phyloP scores from a whole-genome alignment of 2,888 invertebrate species.

The Drosophila eohydei region DNA sequence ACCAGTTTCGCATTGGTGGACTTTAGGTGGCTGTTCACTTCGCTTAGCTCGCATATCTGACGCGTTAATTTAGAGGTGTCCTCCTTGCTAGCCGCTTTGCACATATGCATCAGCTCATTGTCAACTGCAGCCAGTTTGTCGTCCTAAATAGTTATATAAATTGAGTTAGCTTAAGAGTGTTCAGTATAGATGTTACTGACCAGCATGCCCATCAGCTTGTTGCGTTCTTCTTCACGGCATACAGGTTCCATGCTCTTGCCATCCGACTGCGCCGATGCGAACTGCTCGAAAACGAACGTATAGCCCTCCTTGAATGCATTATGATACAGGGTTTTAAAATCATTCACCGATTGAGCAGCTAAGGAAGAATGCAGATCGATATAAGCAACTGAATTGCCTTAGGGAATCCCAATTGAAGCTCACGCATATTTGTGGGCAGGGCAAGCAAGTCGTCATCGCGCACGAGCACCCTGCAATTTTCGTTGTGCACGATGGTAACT shows the following conservation, averaged over 20 bases:
- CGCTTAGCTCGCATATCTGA: background rate
- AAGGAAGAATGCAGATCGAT: background rate
- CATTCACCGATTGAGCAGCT: slow-evolving; percentile 51
- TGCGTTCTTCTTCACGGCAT: slow-evolving; percentile 22
- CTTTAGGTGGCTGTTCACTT: background rate
- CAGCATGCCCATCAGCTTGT: slow-evolving; percentile 41
- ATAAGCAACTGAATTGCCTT: too few relatives aligned
- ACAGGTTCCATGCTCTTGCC: slow-evolving; percentile 22
- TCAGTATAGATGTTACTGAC: slow-evolving; percentile 25
- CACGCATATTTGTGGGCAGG: slow-evolving; percentile 62
- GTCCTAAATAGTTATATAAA: slow-evolving; percentile 6
- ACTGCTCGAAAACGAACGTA: slow-evolving; percentile 30
- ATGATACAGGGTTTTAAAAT: slow-evolving; percentile 53
- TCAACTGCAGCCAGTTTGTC: slow-evolving; percentile 7
- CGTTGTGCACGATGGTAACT: slow-evolving; percentile 51
- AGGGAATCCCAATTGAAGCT: slow-evolving; percentile 17
- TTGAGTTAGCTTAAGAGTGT: too few relatives aligned
- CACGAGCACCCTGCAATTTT: slow-evolving; percentile 53
- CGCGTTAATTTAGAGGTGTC: background rate
- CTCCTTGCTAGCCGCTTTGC: background rate
- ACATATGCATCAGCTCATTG: slow-evolving; percentile 13
- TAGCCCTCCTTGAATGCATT: slow-evolving; percentile 36
- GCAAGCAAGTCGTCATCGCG: slow-evolving; percentile 47
- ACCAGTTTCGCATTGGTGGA: background rate
- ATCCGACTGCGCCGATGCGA: slow-evolving; percentile 18